Percentiles rank a stretch among this genome's conserved stretches.
These are phyloP conservation scores for Phania funesta DNA, from an alignment of 2,888 invertebrate genomes.

Conservation along the genomic window DNA sequence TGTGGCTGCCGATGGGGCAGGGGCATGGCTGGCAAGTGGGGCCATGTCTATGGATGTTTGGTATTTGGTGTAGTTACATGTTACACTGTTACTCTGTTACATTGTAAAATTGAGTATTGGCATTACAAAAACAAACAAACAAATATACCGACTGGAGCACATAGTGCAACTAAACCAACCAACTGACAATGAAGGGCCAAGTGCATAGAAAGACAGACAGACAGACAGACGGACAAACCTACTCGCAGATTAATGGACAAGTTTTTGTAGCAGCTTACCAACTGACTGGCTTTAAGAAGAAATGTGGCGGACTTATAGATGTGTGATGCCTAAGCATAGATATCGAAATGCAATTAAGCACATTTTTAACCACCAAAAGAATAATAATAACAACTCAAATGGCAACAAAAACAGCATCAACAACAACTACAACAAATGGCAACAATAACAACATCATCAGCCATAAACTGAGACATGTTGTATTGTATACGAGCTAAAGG, in stretches of 20 bases:
- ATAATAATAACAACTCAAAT: slow-evolving; percentile 27
- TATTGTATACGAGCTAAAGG: neutral
- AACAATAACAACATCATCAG: slow-evolving; percentile 50
- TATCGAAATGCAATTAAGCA: slow-evolving; percentile 79
- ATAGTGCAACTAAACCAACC: neutral
- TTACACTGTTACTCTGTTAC: slow-evolving; percentile 38
- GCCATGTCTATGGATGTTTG: slow-evolving; percentile 22
- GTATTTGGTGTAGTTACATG: slow-evolving; percentile 6
- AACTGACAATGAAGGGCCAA: neutral
- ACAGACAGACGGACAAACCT: neutral
- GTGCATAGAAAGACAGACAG: neutral
- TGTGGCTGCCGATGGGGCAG: slow-evolving; percentile 2
- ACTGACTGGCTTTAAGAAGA: slow-evolving; percentile 53
- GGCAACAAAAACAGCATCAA: neutral
- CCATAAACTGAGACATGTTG: neutral
- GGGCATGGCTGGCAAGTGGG: neutral
- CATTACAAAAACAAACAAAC: slow-evolving; percentile 34
- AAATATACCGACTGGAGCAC: slow-evolving; percentile 5
- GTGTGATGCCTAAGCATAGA: slow-evolving; percentile 78
- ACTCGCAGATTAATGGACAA: slow-evolving; percentile 28
- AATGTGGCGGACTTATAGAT: slow-evolving; percentile 67
- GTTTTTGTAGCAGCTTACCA: slow-evolving; percentile 31
- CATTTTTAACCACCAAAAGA: slow-evolving; percentile 55
- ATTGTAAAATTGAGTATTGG: slow-evolving; percentile 20
- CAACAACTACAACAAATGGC: slow-evolving; percentile 1